Base-by-base conservation (phyloP, 2,888 invertebrate species). In the Bedellia somnulentella region DNA sequence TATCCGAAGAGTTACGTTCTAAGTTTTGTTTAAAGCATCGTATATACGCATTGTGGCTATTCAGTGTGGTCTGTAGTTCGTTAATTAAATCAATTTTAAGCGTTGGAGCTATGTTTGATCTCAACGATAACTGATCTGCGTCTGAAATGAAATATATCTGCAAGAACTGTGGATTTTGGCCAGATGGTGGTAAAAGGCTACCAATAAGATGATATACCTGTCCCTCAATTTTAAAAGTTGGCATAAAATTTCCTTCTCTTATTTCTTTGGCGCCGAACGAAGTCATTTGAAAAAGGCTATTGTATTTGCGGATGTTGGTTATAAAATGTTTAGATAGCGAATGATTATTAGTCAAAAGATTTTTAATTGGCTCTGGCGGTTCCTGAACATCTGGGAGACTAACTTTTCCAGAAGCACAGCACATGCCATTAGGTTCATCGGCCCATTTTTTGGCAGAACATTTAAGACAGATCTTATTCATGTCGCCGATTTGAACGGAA, bases 141-240 rank as follows among this genome's bases (percentile, higher is more conserved):
- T 39, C 28, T 4, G 31, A 35, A 36, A 52, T 41, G 27, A 46
- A 48, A 42, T 52, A 49, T 27, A 49, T 42, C 33, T 53, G 48
- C 31, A 49, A 24, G 24, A 42, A 53, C 26, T 47, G 32, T 8
- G 44, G 43, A n/a, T 36, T 26, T 34, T 36, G 31, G 4, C 42
- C 39, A 35, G 40, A 10, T 18, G 38, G 5, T 14, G 47, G 49
- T 15, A 46, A 28, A 15, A 44, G 24, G 21, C 34, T 40, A 34
- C 39, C 42, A 8, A 43, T 40, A 2, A 43, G 21, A 36, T 42
- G 40, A 32, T 41, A 39, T 3, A 41, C 37, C 13, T 41, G 39
- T 10, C 37, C 43, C 24, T 42, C 25, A 1, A 42, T 24, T 29
- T 41, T 42, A 37, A 43, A 44, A 24, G 41, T 43, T 1, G 39